Evolutionary conservation across 2,113 vertebrate species (phyloP), one percentile per base, ranked within the genome.

Genomic region (Ginglymostoma cirratum): DNA sequence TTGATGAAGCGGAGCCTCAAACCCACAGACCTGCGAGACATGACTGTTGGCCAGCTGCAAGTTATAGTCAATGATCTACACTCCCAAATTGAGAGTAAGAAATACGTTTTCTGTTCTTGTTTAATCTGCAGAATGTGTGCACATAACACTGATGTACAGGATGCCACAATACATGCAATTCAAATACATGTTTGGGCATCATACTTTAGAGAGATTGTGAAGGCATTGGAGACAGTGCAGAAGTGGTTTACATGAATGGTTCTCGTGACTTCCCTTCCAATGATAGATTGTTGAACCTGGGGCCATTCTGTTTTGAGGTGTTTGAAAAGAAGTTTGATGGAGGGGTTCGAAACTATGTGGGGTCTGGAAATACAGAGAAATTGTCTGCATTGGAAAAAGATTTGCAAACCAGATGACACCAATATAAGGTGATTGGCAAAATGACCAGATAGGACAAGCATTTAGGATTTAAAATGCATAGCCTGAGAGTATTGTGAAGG

Each of bases 11-110:
- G 99, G 96, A 99, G 98, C 96, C 97, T 99, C 96, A 99, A 99
- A 96, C 98, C 98, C 96, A 97, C 98, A 2, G 99, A 99, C 97
- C 97, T 99, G 96, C 97, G 99, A 97, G 99, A 99, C 97, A 99
- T 99, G 99, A 99, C 98, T 2, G 97, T 99, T 0, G 99, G 99
- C 95, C 99, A 99, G 97, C 98, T 99, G 17, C 99, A 99, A 96
- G 99, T 99, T 97, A 99, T 99, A 94, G 99, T 99, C 97, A 99
- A 99, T 8, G 99, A 99, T 97, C 98, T 99, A 86, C 99, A 99
- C 97, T 99, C 99, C 96, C 99, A 99, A 97, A 99, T 99, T 95
- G 99, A 99, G 97, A 99, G 99, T 99, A 97, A 98, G 98, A 97
- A 96, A 0, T 95, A 45, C 45, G 2, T 72, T 72, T 95, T 30